Base-by-base conservation (phyloP, 2,888 invertebrate species). In the Lasioglossum villosulum region DNA sequence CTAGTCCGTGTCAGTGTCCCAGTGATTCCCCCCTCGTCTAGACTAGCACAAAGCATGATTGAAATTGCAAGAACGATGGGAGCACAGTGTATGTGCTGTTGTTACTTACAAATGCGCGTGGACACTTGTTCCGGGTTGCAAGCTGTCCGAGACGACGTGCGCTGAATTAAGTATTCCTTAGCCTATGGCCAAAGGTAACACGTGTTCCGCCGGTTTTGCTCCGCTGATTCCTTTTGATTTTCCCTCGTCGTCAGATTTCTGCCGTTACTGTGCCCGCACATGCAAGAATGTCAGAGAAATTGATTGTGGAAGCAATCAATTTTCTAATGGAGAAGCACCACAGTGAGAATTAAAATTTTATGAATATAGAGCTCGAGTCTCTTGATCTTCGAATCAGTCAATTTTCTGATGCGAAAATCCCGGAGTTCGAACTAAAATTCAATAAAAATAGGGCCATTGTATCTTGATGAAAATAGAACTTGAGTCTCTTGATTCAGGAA, bases 61-160 rank as follows among this genome's bases (percentile, higher is more conserved):
- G 23, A 68, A 34, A 34, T 34, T 34, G 34, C 37, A 37, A 37
- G 37, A 68, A 68, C 34, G 34, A 37, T 37, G 37, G 37, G 23
- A 68, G 37, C 68, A 37, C 68, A n/a, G 37, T 8, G 37, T 68
- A 23, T 8, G 68, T 68, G 12, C 37, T 68, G 37, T 78, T 78
- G 82, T 84, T 84, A 75, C 75, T 75, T 85, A 78, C 77, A 82
- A 87, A 84, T 78, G 80, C 75, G 78, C 56, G 79, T 56, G 74
- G 71, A 86, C 89, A 83, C 86, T 80, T 89, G 89, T 89, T 89
- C 86, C 81, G 84, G 83, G 82, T 87, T 87, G 80, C 85, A 70
- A 72, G 83, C 45, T 12, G 71, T 34, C 10, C 72, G 75, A 82
- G 82, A 73, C 68, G 75, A 82, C 83, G 77, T 66, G 78, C 73